Conservation (phyloP, 2,113 vertebrate genomes). For the Nothocercus julius region DNA sequence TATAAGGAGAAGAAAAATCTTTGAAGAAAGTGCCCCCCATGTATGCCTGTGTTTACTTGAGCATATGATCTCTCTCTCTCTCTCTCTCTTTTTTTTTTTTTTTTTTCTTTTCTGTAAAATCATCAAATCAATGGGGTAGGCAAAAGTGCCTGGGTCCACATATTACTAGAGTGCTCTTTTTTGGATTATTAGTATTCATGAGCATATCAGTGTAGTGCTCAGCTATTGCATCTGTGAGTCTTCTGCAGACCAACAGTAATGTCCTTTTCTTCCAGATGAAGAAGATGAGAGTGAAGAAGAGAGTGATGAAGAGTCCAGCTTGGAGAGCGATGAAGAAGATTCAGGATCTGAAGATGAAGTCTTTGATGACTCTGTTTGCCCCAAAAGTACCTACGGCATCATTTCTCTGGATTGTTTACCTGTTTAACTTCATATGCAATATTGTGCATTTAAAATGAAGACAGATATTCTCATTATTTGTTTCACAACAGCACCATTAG, state of each 20-base stretch:
- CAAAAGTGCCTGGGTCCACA: neutral
- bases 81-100: no score
- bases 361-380: slow-evolving; percentile 83
- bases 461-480: neutral
- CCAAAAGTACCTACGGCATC: slow-evolving; percentile 75
- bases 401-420: neutral
- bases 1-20: neutral
- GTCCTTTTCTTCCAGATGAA: slow-evolving; percentile 73
- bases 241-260: slow-evolving; percentile 13
- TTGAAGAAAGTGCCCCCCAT: neutral
- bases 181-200: neutral
- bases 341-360: slow-evolving; percentile 73
- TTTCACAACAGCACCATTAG: neutral
- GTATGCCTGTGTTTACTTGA: neutral
- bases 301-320: slow-evolving; percentile 79
- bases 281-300: slow-evolving; percentile 82
- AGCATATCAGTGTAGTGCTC: neutral
- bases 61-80: neutral
- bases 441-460: neutral
- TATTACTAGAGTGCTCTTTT: neutral
- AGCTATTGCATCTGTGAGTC: neutral
- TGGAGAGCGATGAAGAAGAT: slow-evolving; percentile 78
- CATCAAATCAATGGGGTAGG: neutral
- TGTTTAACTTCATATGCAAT: neutral
- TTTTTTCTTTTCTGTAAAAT: neutral